These are phyloP conservation scores for Odontesthes bonariensis DNA, from an alignment of 2,113 vertebrate genomes.

Conservation along the genomic window DNA sequence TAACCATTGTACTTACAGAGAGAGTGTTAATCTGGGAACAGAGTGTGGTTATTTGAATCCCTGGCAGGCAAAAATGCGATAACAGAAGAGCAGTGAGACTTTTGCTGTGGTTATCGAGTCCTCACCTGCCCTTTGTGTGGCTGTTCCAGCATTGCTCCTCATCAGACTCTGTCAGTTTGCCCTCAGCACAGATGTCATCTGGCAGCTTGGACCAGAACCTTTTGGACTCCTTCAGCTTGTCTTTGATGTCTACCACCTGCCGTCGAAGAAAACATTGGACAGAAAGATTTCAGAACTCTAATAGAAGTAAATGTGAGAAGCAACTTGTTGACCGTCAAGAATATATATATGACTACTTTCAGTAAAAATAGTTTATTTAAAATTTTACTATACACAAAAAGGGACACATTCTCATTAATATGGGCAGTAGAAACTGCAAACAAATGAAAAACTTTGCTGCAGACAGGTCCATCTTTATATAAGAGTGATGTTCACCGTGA, in stretches of 20 bases:
- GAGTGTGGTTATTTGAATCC: constrained; percentile 72
- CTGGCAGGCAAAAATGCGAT: constrained; percentile 66
- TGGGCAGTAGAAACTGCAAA: not conserved
- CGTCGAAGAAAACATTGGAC: constrained; percentile 57
- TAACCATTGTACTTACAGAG: constrained; percentile 56
- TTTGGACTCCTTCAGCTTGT: constrained; percentile 92
- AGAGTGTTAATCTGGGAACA: constrained; percentile 66
- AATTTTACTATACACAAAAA: not conserved
- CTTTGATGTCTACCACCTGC: constrained; percentile 96
- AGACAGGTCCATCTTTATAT: constrained; percentile 5
- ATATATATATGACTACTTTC: too few species aligned
- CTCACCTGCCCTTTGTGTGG: constrained; percentile 96
- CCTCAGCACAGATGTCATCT: constrained; percentile 90
- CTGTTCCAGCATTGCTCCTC: constrained; percentile 99
- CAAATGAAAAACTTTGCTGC: not conserved
- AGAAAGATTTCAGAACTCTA: constrained; percentile 4
- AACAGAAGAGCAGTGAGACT: constrained; percentile 40
- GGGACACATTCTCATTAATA: not conserved
- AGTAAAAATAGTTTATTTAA: not conserved
- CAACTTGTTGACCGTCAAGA: not conserved
- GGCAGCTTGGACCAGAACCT: constrained; percentile 95
- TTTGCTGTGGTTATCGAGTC: constrained; percentile 35
- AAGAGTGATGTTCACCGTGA: not conserved
- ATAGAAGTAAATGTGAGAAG: not conserved
- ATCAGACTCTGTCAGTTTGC: constrained; percentile 84